phyloP scores from a whole-genome alignment of 2,888 invertebrate genomes.

The Mythimna loreyi region DNA sequence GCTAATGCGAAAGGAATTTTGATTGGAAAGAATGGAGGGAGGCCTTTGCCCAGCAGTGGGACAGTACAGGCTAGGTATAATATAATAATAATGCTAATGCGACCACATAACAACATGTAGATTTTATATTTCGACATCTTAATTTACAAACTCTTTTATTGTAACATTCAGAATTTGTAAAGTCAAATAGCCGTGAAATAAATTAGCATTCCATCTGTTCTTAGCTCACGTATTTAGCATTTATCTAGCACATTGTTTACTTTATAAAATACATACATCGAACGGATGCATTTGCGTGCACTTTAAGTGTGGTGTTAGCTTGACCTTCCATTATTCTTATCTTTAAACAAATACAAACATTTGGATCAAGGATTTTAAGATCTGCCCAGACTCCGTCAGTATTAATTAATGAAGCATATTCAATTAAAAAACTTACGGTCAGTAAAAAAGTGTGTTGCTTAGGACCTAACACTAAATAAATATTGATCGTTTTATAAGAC shows the following conservation, averaged over 20 bases:
- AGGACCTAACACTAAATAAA: no score
- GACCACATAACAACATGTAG: not conserved
- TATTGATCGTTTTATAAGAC: no score
- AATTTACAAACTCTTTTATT: not conserved
- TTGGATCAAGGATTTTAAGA: slow-evolving; percentile 31
- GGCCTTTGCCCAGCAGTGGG: no score
- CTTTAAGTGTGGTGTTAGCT: slow-evolving; percentile 4
- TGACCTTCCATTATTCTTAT: slow-evolving; percentile 28
- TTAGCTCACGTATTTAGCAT: slow-evolving; percentile 12
- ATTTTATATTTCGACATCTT: not conserved
- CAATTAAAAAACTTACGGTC: no score
- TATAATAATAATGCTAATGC: no score
- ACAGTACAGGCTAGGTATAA: no score
- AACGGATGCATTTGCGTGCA: slow-evolving; percentile 34
- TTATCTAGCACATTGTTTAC: slow-evolving; percentile 13
- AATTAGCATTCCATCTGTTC: slow-evolving; percentile 14
- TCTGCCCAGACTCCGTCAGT: not conserved
- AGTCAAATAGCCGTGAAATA: slow-evolving; percentile 16
- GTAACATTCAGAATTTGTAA: not conserved
- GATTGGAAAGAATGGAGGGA: no score
- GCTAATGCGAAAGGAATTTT: no score
- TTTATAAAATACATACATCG: slow-evolving; percentile 18
- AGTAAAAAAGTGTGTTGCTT: not conserved
- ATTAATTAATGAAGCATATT: slow-evolving; percentile 13
- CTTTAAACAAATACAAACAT: slow-evolving; percentile 16